Conservation (phyloP, 2,113 vertebrate genomes). For the Crocuta crocuta region DNA sequence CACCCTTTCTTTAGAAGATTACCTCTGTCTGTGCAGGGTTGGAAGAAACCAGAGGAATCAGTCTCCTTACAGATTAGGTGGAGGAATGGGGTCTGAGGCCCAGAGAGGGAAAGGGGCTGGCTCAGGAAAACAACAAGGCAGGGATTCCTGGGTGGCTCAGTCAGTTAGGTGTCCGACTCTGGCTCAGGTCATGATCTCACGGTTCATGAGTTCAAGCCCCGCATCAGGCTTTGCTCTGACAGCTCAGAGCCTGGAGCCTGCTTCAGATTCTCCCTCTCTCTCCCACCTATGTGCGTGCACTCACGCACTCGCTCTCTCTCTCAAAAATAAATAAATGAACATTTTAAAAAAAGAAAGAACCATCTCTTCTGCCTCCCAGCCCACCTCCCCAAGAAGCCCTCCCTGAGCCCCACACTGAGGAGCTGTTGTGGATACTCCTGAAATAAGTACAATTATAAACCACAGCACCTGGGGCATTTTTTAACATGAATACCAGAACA, state of each 20-base stretch:
- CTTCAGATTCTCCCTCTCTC: no score
- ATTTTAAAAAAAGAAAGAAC: not conserved
- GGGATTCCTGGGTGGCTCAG: no score
- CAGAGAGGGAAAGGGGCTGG: not conserved
- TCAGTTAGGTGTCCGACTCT: no score
- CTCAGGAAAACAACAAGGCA: not conserved
- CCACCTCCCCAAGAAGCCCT: not conserved
- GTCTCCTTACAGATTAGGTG: not conserved
- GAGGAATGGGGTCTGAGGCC: not conserved
- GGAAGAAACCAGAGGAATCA: not conserved
- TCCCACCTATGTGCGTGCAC: no score
- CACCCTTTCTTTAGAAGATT: not conserved
- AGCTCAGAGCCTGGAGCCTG: no score
- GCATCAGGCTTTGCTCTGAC: no score
- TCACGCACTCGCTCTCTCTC: no score
- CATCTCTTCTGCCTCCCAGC: not conserved
- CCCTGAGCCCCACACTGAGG: not conserved
- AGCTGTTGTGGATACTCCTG: rapidly evolving
- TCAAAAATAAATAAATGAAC: no score
- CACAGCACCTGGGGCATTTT: not conserved
- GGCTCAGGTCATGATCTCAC: no score
- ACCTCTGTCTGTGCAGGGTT: not conserved
- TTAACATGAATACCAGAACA: not conserved
- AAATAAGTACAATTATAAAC: not conserved
- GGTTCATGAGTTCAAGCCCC: no score